Evolutionary conservation across 1,140 invertebrate species (phyloP), one percentile per base, ranked within the genome.

Genomic region (Papilio dardanus): DNA sequence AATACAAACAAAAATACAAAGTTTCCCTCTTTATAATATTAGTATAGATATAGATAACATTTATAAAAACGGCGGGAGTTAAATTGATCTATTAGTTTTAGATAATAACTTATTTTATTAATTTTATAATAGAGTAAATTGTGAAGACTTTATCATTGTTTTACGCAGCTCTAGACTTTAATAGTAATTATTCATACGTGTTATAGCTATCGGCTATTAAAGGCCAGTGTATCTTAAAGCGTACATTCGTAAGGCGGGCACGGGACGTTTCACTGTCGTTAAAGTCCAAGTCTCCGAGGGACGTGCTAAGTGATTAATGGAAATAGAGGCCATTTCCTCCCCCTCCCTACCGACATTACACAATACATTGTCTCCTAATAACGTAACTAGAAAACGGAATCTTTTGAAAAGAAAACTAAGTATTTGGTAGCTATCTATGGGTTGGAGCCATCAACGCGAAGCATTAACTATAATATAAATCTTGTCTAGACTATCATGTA

Each of bases 221-320:
- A 58, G 24, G 46, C 8, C 16, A 16, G 50, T 21, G 5, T 54
- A 21, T 54, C 50, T 54, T 54, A 54, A 54, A 24, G 14, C 2
- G 24, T 14, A 28, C 54, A 58, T 58, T 58, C 12, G 54, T 58
- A 58, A 58, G 54, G 21, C 12, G 24, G 54, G 14, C 54, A 28
- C n/a, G n/a, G n/a, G n/a, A n/a, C n/a, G n/a, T n/a, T n/a, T n/a
- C n/a, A n/a, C n/a, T n/a, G n/a, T n/a, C n/a, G n/a, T n/a, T 28
- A 58, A 58, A 58, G 54, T 28, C 21, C 21, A 58, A 58, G 24
- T 58, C 54, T 58, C 54, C 28, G 8, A 24, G 54, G 54, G 54
- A 58, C 54, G 21, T 58, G 54, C 54, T 58, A 58, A 58, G 54
- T 58, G 54, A 58, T 28, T 14, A 12, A 58, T 58, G 19, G 54